Evolutionary conservation across 2,888 invertebrate species (phyloP).

Genomic region (Sarcophaga variegata): DNA sequence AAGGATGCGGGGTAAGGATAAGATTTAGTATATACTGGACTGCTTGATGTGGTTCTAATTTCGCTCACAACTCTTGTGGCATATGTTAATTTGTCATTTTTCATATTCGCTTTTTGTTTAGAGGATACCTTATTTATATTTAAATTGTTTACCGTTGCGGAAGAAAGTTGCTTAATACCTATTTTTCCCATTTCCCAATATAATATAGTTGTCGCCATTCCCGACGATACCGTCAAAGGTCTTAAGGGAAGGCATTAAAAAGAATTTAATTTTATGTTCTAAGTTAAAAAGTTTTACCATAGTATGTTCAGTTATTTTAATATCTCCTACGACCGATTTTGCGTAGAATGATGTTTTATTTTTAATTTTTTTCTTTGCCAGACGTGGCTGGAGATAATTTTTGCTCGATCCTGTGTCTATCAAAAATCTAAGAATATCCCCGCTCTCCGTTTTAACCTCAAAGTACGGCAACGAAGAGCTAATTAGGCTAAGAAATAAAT

Average conservation of each 20-base stretch:
- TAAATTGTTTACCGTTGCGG: too few species aligned
- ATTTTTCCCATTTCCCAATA: too few species aligned
- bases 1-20: constrained; percentile 34
- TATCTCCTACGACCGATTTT: constrained; percentile 6
- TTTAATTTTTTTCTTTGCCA: constrained; percentile 19
- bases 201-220: too few species aligned
- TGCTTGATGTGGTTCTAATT: constrained; percentile 23
- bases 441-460: constrained; percentile 30
- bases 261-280: too few species aligned
- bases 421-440: constrained; percentile 40
- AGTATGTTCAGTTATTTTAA: constrained; percentile 28
- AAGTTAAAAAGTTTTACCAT: too few species aligned
- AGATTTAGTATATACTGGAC: constrained; percentile 34
- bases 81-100: too few species aligned
- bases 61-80: constrained; percentile 6
- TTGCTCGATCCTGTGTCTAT: constrained; percentile 17
- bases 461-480: constrained; percentile 21
- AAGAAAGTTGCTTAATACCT: too few species aligned
- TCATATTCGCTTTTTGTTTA: too few species aligned
- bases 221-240: too few species aligned
- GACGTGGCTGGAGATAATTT: constrained; percentile 21
- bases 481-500: too few species aligned
- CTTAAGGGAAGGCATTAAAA: too few species aligned
- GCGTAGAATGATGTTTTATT: constrained; percentile 16
- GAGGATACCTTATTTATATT: too few species aligned